Conservation (phyloP, 1,140 invertebrate species). For the Drosophila funebris region DNA sequence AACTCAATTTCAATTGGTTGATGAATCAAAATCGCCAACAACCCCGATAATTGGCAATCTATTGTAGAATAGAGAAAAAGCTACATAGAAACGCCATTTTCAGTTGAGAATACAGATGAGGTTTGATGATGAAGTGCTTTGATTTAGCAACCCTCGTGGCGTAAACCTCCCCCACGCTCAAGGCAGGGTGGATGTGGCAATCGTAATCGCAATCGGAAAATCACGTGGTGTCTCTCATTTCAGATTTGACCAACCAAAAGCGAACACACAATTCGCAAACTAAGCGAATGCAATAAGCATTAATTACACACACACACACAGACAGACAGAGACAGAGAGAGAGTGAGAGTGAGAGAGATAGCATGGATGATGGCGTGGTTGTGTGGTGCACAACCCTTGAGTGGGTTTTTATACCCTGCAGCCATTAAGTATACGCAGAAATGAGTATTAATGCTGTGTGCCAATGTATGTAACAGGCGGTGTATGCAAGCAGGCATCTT, state of each 20-base stretch:
- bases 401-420: neutral
- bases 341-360: too few species aligned
- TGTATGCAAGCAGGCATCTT: too few species aligned
- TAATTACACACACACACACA: constrained; percentile 32
- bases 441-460: too few species aligned
- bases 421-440: too few species aligned
- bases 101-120: neutral
- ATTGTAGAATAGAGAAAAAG: neutral
- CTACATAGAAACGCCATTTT: neutral
- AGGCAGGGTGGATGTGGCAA: neutral
- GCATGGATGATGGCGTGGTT: neutral
- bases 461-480: too few species aligned
- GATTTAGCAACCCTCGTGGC: constrained; percentile 13
- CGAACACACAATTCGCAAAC: constrained; percentile 27
- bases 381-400: constrained; percentile 19
- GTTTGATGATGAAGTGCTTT: neutral
- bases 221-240: constrained; percentile 2
- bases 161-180: neutral
- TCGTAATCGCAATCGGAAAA: constrained; percentile 1
- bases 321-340: neutral
- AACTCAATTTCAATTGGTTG: neutral
- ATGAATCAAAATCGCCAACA: neutral
- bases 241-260: constrained; percentile 30
- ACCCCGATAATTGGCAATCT: neutral
- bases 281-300: constrained; percentile 42